Evolutionary conservation across 2,113 vertebrate species (phyloP).

Genomic region (Cyprinodon tularosa): DNA sequence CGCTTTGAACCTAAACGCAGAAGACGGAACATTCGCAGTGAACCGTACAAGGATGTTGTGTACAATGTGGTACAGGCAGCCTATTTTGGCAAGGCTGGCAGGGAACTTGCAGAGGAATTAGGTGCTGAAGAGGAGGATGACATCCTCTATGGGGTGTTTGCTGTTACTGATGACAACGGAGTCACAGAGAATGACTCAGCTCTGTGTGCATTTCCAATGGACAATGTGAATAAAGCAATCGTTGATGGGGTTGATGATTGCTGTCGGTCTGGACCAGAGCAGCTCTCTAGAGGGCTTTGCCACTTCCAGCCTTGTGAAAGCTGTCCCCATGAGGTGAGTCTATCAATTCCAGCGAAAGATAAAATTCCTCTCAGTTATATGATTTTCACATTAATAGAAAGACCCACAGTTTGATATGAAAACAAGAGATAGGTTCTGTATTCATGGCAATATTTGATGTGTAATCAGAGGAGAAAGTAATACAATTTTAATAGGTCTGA

Average conservation of each 20-base stretch:
- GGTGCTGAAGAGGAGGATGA: constrained; percentile 76
- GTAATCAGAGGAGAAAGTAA: too few species aligned
- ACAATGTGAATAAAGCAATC: constrained; percentile 83
- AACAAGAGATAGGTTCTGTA: too few species aligned
- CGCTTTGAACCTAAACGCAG: constrained; percentile 86
- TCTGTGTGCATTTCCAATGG: constrained; percentile 90
- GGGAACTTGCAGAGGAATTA: constrained; percentile 84
- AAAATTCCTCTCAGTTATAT: neutral
- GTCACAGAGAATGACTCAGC: constrained; percentile 78
- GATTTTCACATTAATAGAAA: neutral
- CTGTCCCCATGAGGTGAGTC: constrained; percentile 90
- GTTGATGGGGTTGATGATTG: constrained; percentile 85
- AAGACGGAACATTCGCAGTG: constrained; percentile 77
- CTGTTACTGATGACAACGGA: constrained; percentile 69
- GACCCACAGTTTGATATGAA: neutral
- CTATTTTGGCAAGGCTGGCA: constrained; percentile 81
- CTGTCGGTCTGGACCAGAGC: constrained; percentile 75
- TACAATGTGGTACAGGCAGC: constrained; percentile 91
- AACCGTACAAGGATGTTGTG: constrained; percentile 63
- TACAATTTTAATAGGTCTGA: too few species aligned
- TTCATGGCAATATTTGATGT: too few species aligned
- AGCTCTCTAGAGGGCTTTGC: constrained; percentile 83
- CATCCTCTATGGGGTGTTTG: constrained; percentile 90
- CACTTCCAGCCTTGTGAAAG: constrained; percentile 87
- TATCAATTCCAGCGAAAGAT: constrained; percentile 1